Conservation (phyloP, 2,888 invertebrate species). For the Leucania comma region DNA sequence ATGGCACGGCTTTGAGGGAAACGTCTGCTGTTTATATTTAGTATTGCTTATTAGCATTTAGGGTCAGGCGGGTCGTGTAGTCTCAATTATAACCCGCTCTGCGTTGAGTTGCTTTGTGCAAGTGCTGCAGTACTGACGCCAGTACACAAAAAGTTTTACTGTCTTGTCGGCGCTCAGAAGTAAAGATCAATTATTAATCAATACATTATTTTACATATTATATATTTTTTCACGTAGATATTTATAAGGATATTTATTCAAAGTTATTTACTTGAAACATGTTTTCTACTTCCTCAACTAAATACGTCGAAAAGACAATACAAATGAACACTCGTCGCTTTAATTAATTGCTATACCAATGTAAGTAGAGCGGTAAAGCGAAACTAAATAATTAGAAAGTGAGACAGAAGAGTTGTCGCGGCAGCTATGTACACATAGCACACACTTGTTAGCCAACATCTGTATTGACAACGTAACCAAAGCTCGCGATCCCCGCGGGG, state of each 20-base stretch:
- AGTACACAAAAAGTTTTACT: no score
- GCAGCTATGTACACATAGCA: not conserved
- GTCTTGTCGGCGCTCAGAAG: no score
- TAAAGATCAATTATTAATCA: no score
- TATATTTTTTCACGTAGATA: no score
- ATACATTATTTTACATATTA: no score
- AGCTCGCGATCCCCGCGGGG: not conserved
- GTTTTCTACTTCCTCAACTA: not conserved
- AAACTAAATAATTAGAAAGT: constrained; percentile 27
- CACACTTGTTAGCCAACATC: constrained; percentile 15
- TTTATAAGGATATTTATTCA: not conserved
- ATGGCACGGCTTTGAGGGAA: constrained; percentile 3
- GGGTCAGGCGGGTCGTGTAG: no score
- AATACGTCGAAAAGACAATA: not conserved
- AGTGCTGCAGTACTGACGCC: not conserved
- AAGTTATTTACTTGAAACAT: not conserved
- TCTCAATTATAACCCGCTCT: not conserved
- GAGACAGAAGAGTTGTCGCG: not conserved
- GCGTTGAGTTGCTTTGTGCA: not conserved
- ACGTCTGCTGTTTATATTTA: not conserved
- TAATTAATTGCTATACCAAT: not conserved
- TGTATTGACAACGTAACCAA: constrained; percentile 42
- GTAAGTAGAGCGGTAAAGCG: not conserved
- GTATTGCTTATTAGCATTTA: not conserved
- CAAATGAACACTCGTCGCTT: not conserved